A percentile compares a stretch with the other conserved stretches of the same genome.
Conservation (phyloP, 2,797 vertebrate genomes). For the Chiloscyllium punctatum region DNA sequence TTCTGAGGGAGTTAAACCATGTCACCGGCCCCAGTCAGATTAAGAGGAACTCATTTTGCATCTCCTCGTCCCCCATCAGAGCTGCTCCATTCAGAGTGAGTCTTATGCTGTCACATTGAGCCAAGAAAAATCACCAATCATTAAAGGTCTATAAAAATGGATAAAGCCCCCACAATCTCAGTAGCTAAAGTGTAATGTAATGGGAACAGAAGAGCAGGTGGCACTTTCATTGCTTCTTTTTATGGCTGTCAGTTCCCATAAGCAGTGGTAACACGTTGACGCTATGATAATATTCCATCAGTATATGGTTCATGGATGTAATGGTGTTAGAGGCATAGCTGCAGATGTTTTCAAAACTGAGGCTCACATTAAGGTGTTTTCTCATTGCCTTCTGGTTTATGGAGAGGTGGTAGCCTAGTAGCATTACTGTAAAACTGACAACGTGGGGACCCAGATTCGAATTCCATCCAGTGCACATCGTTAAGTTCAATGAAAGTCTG, state of each 20-base stretch:
- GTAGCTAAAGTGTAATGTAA: not conserved
- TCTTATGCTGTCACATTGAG: not conserved
- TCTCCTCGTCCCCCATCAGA: not conserved
- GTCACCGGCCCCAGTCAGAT: not conserved
- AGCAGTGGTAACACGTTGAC: not conserved
- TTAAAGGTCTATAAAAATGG: not conserved
- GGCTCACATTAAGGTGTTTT: not conserved
- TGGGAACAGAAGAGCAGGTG: too few species aligned
- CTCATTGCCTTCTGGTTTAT: not conserved
- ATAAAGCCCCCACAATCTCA: not conserved
- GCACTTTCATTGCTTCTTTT: not conserved
- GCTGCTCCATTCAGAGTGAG: not conserved
- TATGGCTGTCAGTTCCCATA: not conserved
- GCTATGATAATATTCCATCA: not conserved
- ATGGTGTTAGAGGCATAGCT: not conserved
- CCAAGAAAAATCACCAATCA: not conserved
- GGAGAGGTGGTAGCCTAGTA: not conserved
- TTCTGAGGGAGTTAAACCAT: not conserved
- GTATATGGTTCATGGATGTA: not conserved
- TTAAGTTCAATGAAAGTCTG: too few species aligned
- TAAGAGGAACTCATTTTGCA: not conserved
- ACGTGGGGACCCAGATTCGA: too few species aligned
- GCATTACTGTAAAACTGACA: too few species aligned
- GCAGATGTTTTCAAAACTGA: not conserved
- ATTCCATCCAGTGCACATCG: too few species aligned